Evolutionary conservation across 2,888 invertebrate genomes (phyloP).

Genomic region (Agonopterix alstromeriana): DNA sequence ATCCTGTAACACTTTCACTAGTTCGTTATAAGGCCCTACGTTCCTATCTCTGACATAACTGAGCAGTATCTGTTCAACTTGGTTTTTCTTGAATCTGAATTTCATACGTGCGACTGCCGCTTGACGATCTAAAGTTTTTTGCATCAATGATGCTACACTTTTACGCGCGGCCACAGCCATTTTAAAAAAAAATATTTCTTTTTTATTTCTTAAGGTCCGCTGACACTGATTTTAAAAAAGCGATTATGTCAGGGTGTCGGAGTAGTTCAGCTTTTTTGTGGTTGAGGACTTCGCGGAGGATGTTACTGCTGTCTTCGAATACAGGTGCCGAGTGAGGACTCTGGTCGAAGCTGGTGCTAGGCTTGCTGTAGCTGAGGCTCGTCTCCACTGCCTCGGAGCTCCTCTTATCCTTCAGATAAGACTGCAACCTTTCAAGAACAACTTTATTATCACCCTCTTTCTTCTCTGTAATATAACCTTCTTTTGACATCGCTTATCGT

Average conservation of each 20-base stretch:
- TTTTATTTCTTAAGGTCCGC: constrained; percentile 55
- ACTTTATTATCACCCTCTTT: constrained; percentile 70
- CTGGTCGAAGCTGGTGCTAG: constrained; percentile 58
- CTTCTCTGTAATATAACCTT: constrained; percentile 69
- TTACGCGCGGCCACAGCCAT: constrained; percentile 62
- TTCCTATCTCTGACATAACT: constrained; percentile 51
- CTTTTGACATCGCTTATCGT: constrained; percentile 59
- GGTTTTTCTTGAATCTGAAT: constrained; percentile 55
- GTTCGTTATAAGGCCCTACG: constrained; percentile 57
- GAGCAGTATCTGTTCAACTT: constrained; percentile 61
- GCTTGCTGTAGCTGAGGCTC: constrained; percentile 43
- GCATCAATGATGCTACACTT: constrained; percentile 61
- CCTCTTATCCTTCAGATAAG: constrained; percentile 66
- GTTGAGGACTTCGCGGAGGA: constrained; percentile 62
- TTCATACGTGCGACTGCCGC: constrained; percentile 51
- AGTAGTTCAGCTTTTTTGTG: constrained; percentile 66
- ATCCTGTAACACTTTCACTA: constrained; percentile 62
- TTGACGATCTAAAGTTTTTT: constrained; percentile 58
- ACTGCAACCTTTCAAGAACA: constrained; percentile 65
- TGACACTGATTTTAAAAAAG: constrained; percentile 56
- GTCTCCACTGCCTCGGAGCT: constrained; percentile 48
- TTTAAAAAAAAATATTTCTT: not conserved
- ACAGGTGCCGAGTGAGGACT: constrained; percentile 27
- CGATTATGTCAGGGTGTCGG: constrained; percentile 63
- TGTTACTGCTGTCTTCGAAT: constrained; percentile 56